Conservation (phyloP, 2,797 vertebrate genomes). For the Macroramphosus scolopax region DNA sequence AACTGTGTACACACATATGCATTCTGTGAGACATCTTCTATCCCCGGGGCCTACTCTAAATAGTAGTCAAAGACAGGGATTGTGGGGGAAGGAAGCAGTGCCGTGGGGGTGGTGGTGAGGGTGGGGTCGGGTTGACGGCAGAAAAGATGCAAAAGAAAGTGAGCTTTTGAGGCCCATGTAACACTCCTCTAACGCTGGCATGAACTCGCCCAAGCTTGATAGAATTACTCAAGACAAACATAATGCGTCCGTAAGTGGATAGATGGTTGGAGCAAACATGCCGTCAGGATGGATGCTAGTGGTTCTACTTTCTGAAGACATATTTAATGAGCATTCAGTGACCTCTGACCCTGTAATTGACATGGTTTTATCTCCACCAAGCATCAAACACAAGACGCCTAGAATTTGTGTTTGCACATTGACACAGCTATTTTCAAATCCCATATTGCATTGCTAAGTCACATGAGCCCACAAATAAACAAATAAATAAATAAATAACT, state of each 20-base stretch:
- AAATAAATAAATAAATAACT: conserved; percentile 11
- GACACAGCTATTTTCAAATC: conserved; percentile 25
- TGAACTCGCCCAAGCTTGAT: conserved; percentile 17
- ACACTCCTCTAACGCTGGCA: conserved; percentile 7
- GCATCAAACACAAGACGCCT: conserved; percentile 27
- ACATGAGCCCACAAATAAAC: too few species aligned
- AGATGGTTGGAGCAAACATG: conserved; percentile 8
- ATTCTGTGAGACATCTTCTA: conserved; percentile 60
- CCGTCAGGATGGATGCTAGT: not conserved
- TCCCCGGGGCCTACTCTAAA: conserved; percentile 71
- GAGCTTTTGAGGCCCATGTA: conserved; percentile 39
- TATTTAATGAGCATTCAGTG: conserved; percentile 44
- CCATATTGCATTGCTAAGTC: not conserved
- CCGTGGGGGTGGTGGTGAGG: too few species aligned
- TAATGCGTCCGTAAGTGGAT: conserved; percentile 10
- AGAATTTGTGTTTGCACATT: conserved; percentile 19
- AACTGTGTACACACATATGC: conserved; percentile 42
- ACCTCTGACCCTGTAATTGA: conserved; percentile 62
- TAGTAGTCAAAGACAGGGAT: conserved; percentile 71
- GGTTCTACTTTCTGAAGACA: conserved; percentile 22
- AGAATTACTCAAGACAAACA: conserved; percentile 1
- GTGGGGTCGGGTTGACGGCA: conserved; percentile 18
- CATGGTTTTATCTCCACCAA: conserved; percentile 51
- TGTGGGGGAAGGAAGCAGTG: conserved; percentile 57
- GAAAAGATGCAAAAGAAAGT: conserved; percentile 57